A percentile compares a stretch with the other conserved stretches of the same genome.
Evolutionary conservation across 2,797 vertebrate species (phyloP).

Genomic region (Leptatherina wallacei): DNA sequence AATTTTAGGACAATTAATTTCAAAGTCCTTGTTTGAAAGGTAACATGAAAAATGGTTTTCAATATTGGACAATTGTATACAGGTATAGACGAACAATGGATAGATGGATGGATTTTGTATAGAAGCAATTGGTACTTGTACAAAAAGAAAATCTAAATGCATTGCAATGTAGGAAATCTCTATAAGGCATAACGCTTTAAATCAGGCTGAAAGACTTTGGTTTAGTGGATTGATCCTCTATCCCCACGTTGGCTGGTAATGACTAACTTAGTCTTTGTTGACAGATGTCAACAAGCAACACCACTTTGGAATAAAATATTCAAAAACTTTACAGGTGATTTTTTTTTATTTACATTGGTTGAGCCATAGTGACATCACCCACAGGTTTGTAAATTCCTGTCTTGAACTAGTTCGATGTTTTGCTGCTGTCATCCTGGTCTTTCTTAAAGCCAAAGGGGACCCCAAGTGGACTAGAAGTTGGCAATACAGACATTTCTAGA

Average conservation of each 20-base stretch:
- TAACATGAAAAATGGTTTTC: constrained; percentile 65
- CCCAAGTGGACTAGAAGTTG: too few relatives aligned
- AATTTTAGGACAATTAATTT: constrained; percentile 69
- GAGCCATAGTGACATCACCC: neutral
- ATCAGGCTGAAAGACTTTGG: neutral
- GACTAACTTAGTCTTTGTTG: neutral
- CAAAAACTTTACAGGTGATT: neutral
- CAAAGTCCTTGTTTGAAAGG: constrained; percentile 68
- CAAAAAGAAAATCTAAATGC: neutral
- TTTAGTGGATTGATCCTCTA: neutral
- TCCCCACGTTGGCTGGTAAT: neutral
- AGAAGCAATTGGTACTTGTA: neutral
- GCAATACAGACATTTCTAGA: too few relatives aligned
- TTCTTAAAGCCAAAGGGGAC: too few relatives aligned
- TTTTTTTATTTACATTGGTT: too few relatives aligned
- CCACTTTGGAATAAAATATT: neutral
- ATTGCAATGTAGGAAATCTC: neutral
- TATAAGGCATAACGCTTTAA: neutral
- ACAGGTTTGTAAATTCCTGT: too few relatives aligned
- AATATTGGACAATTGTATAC: constrained; percentile 60
- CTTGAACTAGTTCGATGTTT: too few relatives aligned
- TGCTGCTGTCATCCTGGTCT: too few relatives aligned
- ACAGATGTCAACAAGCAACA: neutral
- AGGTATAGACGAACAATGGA: constrained; percentile 4
- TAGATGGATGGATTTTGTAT: too few relatives aligned